Percentiles rank a stretch among this genome's conserved stretches.
Evolutionary conservation across 2,888 invertebrate genomes (phyloP).

Genomic region (Hypena proboscidalis): DNA sequence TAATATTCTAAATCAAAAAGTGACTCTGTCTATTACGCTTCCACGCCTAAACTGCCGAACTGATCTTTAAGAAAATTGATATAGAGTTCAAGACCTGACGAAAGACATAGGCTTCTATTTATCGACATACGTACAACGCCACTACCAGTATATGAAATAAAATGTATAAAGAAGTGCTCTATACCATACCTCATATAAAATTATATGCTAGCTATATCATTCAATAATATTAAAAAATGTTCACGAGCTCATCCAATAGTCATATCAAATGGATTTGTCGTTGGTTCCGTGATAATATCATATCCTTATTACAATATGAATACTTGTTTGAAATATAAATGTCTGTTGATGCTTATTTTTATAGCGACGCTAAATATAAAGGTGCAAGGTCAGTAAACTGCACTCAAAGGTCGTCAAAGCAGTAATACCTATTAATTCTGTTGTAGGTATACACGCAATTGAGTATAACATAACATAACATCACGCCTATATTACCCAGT

Average conservation of each 20-base stretch:
- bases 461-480: no score
- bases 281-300: constrained; percentile 3
- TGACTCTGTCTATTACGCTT: no score
- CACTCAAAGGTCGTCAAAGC: constrained; percentile 30
- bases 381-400: constrained; percentile 36
- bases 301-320: constrained; percentile 3
- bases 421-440: no score
- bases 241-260: background rate
- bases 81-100: no score
- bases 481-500: no score
- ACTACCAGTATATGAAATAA: constrained; percentile 22
- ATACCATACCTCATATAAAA: background rate
- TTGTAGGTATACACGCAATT: background rate
- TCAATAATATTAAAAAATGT: background rate
- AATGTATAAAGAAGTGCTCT: constrained; percentile 5
- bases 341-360: background rate
- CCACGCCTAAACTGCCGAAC: no score
- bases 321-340: background rate
- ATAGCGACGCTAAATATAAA: constrained; percentile 14
- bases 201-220: no score
- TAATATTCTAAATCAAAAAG: no score
- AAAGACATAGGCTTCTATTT: no score
- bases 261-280: background rate
- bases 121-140: no score
- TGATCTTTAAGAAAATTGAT: no score